Percentiles rank a stretch among this genome's conserved stretches.
Conservation (phyloP, 2,888 invertebrate species). For the Drosophila melanosoma region DNA sequence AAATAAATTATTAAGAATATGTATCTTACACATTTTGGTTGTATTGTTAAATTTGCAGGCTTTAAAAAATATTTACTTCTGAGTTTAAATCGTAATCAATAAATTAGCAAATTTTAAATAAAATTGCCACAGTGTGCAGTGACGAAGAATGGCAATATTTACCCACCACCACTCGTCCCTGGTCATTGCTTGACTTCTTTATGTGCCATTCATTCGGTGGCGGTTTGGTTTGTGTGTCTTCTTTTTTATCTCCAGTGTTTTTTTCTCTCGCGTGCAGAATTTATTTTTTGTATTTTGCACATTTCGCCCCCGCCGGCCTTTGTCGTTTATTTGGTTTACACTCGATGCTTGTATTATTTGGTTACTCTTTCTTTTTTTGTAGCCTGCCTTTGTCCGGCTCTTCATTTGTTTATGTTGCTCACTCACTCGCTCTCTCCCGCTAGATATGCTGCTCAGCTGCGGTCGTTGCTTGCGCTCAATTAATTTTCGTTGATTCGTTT, state of each 20-base stretch:
- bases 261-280: constrained; percentile 60
- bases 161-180: constrained; percentile 48
- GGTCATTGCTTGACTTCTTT: constrained; percentile 62
- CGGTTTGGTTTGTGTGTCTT: constrained; percentile 69
- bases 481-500: constrained; percentile 79
- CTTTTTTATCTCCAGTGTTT: constrained; percentile 68
- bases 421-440: constrained; percentile 54
- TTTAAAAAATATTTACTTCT: background rate
- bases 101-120: background rate
- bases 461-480: constrained; percentile 75
- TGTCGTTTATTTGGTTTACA: constrained; percentile 59
- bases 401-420: constrained; percentile 78
- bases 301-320: constrained; percentile 49
- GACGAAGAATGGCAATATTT: constrained; percentile 47
- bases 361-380: constrained; percentile 28
- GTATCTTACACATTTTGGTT: background rate
- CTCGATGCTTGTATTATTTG: constrained; percentile 33
- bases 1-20: background rate
- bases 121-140: constrained; percentile 44
- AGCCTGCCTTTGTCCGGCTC: constrained; percentile 48
- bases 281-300: constrained; percentile 53
- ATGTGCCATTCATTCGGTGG: constrained; percentile 75
- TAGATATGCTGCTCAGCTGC: constrained; percentile 54
- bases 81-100: background rate
- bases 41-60: background rate